phyloP scores from a whole-genome alignment of 2,113 vertebrate genomes.

The Naja naja region DNA sequence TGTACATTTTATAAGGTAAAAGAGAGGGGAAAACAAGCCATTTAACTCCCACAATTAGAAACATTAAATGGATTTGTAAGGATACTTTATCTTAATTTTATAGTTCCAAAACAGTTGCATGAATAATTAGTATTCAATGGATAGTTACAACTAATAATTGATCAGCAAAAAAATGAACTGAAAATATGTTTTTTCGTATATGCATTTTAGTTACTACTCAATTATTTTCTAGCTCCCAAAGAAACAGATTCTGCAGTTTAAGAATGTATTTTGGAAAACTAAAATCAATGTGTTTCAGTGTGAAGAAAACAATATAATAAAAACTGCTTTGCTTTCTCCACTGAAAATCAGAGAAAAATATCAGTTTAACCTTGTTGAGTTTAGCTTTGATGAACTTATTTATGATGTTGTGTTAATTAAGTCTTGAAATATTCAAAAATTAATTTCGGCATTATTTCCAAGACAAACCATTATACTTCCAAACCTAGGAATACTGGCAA shows the following conservation, averaged over 20 bases:
- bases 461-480: background rate
- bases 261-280: no score
- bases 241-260: background rate
- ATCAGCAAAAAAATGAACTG: background rate
- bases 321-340: background rate
- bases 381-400: background rate
- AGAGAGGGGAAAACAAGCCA: constrained; percentile 20
- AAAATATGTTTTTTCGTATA: background rate
- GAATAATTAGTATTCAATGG: background rate
- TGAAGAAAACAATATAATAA: background rate
- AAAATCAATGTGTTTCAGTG: background rate
- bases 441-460: background rate
- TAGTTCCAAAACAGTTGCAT: background rate
- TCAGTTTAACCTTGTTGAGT: background rate
- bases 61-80: background rate
- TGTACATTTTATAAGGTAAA: background rate
- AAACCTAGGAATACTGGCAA: constrained; percentile 8
- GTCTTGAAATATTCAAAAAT: background rate
- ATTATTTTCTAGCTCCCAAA: background rate
- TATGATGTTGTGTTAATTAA: background rate
- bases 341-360: background rate
- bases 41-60: constrained; percentile 4
- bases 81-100: background rate
- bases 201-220: background rate
- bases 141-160: background rate